Percentiles rank a stretch among this genome's conserved stretches.
Evolutionary conservation across 2,113 vertebrate genomes (phyloP).

Genomic region (Misgurnus mizolepis): DNA sequence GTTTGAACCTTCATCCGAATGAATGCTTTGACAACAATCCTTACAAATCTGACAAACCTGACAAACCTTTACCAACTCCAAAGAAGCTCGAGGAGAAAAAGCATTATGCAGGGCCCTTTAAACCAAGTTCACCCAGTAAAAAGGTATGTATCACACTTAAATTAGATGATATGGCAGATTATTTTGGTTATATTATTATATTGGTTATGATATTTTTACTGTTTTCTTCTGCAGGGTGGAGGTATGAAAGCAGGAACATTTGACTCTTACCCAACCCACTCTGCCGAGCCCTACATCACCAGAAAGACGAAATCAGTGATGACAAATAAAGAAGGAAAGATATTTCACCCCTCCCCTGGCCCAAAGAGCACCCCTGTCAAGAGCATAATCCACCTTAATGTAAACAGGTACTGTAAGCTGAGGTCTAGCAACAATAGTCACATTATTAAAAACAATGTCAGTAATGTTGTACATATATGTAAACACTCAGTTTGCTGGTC

Average conservation of each 20-base stretch:
- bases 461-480: not conserved
- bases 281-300: conserved; percentile 67
- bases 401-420: conserved; percentile 73
- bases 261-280: conserved; percentile 76
- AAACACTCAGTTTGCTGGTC: not conserved
- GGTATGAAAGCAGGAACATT: conserved; percentile 88
- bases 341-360: conserved; percentile 76
- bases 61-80: conserved; percentile 72
- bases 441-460: not conserved
- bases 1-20: conserved; percentile 78
- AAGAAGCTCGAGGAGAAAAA: conserved; percentile 61
- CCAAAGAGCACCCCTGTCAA: conserved; percentile 77
- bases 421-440: not conserved
- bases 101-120: conserved; percentile 71
- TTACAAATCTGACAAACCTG: conserved; percentile 70
- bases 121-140: conserved; percentile 84
- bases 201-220: not conserved
- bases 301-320: conserved; percentile 47
- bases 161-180: not conserved
- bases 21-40: conserved; percentile 86
- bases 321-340: conserved; percentile 53
- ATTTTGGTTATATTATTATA: not conserved
- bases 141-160: conserved; percentile 65
- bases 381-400: conserved; percentile 79
- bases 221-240: conserved; percentile 66